phyloP scores from a whole-genome alignment of 2,113 vertebrate genomes.

The Hydrochoerus hydrochaeris region DNA sequence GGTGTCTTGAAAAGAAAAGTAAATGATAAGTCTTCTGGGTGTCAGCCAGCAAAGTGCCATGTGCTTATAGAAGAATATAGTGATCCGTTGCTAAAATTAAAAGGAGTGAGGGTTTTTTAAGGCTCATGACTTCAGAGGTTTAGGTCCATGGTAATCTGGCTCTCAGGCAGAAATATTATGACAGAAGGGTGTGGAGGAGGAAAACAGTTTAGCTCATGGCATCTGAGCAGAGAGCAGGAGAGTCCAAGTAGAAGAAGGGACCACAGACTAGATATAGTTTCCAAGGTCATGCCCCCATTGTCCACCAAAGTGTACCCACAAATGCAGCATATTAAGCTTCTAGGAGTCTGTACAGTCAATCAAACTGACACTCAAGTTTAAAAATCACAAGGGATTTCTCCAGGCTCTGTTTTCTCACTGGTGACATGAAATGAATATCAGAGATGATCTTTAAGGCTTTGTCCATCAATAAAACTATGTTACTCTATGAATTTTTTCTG shows the following conservation, averaged over 20 bases:
- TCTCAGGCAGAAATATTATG: background rate
- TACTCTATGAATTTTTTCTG: constrained; percentile 47
- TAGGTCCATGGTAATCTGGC: background rate
- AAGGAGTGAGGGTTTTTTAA: background rate
- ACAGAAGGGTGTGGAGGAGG: background rate
- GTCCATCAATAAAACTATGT: constrained; percentile 16
- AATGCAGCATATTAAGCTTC: background rate
- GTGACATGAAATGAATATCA: constrained; percentile 14
- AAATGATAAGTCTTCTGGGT: background rate
- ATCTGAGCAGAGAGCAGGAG: background rate
- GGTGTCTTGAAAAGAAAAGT: background rate
- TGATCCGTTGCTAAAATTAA: background rate
- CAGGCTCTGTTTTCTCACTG: constrained; percentile 58
- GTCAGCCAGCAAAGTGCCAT: background rate
- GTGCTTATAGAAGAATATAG: constrained; percentile 8
- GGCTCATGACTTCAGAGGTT: background rate
- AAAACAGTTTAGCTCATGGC: background rate
- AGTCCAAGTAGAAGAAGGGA: background rate
- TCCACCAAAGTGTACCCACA: background rate
- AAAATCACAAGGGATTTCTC: background rate
- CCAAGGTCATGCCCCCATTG: background rate
- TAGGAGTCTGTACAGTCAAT: background rate
- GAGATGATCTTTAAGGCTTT: constrained; percentile 28
- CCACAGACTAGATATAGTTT: background rate
- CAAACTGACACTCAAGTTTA: background rate